These are phyloP conservation scores for Casuarius casuarius DNA, from an alignment of 2,113 vertebrate species.

Conservation along the genomic window DNA sequence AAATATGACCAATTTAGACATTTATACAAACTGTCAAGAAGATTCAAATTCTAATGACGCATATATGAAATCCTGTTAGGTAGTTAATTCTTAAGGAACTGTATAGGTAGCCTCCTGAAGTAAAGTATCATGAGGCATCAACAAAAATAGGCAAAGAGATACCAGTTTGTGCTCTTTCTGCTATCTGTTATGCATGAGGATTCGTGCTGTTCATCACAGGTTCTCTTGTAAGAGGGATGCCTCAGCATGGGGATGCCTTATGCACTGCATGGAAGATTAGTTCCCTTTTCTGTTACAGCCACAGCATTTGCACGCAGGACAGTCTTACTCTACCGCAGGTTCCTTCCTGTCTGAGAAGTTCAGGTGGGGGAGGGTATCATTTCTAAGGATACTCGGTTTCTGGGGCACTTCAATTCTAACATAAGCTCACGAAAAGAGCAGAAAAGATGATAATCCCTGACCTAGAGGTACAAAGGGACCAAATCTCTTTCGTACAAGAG, in stretches of 20 bases:
- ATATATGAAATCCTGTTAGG: background rate
- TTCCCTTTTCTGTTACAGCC: background rate
- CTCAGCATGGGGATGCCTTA: background rate
- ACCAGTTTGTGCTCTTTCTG: background rate
- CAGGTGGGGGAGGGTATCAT: background rate
- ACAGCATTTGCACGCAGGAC: background rate
- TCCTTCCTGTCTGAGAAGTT: background rate
- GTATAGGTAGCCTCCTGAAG: background rate
- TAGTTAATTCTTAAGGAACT: background rate
- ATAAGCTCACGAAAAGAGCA: background rate
- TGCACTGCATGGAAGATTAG: background rate
- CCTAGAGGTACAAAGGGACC: background rate
- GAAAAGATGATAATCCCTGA: background rate
- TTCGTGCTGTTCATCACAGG: background rate
- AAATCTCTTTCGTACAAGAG: background rate
- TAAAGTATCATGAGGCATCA: background rate
- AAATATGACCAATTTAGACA: background rate
- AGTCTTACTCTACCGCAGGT: background rate
- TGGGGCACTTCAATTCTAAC: background rate
- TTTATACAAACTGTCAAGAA: background rate
- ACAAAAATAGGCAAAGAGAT: background rate
- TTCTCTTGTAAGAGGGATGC: background rate
- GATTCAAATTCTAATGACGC: background rate
- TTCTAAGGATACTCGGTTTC: conserved; percentile 15
- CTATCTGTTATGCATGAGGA: background rate